A percentile compares a stretch with the other conserved stretches of the same genome.
Evolutionary conservation across 2,797 vertebrate genomes (phyloP).

Genomic region (Micropoecilia bifurca): DNA sequence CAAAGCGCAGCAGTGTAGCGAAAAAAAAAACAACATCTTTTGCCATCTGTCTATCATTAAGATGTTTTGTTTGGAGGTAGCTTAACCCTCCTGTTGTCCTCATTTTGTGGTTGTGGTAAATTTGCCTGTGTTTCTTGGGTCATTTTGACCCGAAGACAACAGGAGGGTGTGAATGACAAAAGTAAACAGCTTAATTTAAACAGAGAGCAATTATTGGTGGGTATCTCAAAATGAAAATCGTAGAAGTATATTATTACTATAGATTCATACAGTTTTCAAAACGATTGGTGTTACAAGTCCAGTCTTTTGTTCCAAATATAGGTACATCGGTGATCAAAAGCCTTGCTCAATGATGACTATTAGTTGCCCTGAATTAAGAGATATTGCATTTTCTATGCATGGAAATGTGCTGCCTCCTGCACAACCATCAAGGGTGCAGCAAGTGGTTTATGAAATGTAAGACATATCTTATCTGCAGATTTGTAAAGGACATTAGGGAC

Average conservation of each 20-base stretch:
- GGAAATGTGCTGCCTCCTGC: background rate
- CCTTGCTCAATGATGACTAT: constrained; percentile 54
- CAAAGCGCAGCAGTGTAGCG: constrained; percentile 49
- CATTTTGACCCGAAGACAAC: too few species aligned
- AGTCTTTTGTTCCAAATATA: background rate
- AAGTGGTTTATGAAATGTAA: too few species aligned
- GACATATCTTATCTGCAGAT: too few species aligned
- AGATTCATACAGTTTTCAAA: background rate
- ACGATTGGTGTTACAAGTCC: background rate
- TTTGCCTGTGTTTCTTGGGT: too few species aligned
- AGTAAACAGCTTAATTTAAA: background rate
- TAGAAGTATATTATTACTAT: background rate
- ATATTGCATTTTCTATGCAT: background rate
- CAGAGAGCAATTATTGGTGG: background rate
- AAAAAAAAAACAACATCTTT: constrained; percentile 20
- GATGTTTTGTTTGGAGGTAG: constrained; percentile 44
- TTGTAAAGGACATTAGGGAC: too few species aligned
- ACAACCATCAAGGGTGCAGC: too few species aligned
- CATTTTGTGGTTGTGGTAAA: too few species aligned
- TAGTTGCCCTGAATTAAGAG: constrained; percentile 28
- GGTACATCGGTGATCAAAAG: constrained; percentile 45
- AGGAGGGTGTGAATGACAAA: background rate
- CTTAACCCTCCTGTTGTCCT: too few species aligned
- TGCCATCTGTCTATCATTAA: constrained; percentile 76
- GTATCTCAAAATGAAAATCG: background rate